A percentile compares a stretch with the other conserved stretches of the same genome.
phyloP scores from a whole-genome alignment of 2,888 invertebrate species.

The Macrophya annulata region DNA sequence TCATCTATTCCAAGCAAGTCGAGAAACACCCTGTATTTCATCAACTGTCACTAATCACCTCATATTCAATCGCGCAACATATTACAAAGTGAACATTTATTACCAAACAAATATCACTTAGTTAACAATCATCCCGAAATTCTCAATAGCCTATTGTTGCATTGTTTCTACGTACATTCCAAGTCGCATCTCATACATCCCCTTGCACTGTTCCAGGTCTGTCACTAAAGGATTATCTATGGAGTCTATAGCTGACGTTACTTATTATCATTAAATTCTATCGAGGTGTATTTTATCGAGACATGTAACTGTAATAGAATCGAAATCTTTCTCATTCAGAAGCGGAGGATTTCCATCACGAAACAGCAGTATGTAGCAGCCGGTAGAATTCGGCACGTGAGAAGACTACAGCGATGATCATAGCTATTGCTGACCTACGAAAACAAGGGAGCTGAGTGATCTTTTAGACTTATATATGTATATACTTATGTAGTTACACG shows the following conservation, averaged over 20 bases:
- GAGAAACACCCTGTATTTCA: not conserved
- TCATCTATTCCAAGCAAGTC: not conserved
- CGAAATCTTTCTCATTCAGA: not conserved
- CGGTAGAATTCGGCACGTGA: not conserved
- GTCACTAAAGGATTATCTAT: not conserved
- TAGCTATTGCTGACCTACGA: not conserved
- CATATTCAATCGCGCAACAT: not conserved
- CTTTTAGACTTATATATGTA: not conserved
- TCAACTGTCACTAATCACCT: constrained; percentile 1
- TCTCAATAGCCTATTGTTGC: no score
- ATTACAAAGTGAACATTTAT: not conserved
- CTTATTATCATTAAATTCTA: not conserved
- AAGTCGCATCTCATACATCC: not conserved
- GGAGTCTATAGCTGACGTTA: not conserved
- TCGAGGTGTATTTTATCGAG: not conserved
- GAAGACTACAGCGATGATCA: constrained; percentile 16
- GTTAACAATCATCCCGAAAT: no score
- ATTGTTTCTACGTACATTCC: not conserved
- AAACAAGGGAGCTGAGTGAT: not conserved
- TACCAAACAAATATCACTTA: no score
- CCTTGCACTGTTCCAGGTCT: not conserved
- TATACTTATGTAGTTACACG: no score
- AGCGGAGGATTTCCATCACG: not conserved
- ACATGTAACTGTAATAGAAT: not conserved
- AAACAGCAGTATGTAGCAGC: not conserved